A percentile compares a stretch with the other conserved stretches of the same genome.
Conservation (phyloP, 2,888 invertebrate genomes). For the Drosophila koepferae region DNA sequence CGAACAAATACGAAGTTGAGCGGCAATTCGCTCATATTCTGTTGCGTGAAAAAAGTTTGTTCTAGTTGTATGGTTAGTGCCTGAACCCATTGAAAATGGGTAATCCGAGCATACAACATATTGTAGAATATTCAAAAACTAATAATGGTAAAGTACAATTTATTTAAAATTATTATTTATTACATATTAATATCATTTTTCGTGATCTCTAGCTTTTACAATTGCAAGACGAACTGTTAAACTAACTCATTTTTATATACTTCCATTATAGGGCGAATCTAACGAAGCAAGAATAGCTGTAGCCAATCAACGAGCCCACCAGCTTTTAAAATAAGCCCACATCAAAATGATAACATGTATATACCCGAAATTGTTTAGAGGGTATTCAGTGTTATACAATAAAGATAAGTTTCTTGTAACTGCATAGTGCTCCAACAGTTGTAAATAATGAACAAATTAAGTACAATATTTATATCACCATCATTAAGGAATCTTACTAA, state of each 20-base stretch:
- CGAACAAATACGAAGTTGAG: too few species aligned
- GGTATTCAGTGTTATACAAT: conserved; percentile 35
- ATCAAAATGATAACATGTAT: conserved; percentile 33
- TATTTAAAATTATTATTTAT: too few species aligned
- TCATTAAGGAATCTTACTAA: background rate
- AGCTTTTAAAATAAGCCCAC: conserved; percentile 93
- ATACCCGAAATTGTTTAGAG: conserved; percentile 36
- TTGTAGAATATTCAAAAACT: too few species aligned
- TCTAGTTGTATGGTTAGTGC: too few species aligned
- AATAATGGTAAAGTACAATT: too few species aligned
- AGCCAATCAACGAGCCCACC: conserved; percentile 98
- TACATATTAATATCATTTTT: background rate
- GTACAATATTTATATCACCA: conserved; percentile 2
- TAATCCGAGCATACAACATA: too few species aligned
- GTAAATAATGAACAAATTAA: conserved; percentile 32
- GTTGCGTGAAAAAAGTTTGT: too few species aligned
- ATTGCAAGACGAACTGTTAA: background rate
- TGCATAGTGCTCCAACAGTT: conserved; percentile 64
- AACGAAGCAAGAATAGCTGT: conserved; percentile 98
- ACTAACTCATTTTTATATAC: background rate
- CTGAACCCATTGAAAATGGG: too few species aligned
- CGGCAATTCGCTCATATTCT: too few species aligned
- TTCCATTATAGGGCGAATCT: conserved; percentile 90
- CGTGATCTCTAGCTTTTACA: background rate
- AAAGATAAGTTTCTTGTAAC: conserved; percentile 46